These are phyloP conservation scores for Sphyrna mokarran DNA, from an alignment of 2,113 vertebrate species.

Conservation along the genomic window DNA sequence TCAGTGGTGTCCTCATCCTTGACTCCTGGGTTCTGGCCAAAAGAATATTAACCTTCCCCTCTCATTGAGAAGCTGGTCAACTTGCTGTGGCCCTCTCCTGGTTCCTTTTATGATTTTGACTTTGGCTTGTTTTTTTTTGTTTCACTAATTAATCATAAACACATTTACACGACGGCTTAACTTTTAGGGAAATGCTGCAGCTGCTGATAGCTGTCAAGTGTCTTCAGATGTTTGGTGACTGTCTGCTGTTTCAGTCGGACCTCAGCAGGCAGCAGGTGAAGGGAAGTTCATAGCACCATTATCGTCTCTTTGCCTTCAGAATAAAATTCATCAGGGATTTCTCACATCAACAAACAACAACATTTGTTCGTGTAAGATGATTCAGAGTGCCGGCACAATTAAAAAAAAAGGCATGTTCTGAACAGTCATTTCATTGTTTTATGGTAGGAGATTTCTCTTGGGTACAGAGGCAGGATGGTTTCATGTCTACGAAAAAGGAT, in stretches of 20 bases:
- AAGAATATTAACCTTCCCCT: too few relatives aligned
- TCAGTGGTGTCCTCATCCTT: background rate
- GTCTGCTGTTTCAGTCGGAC: background rate
- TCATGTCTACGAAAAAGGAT: background rate
- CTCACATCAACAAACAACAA: background rate
- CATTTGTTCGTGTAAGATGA: background rate
- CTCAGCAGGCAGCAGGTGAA: background rate
- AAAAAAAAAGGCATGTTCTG: background rate
- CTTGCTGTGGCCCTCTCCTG: background rate
- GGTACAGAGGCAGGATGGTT: background rate
- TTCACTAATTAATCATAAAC: background rate
- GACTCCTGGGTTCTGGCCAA: background rate
- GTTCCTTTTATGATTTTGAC: background rate
- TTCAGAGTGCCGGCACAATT: too few relatives aligned
- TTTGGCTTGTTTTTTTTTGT: background rate
- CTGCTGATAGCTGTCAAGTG: background rate
- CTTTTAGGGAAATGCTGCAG: background rate
- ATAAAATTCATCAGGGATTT: background rate
- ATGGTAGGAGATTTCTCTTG: conserved; percentile 2
- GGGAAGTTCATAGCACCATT: background rate
- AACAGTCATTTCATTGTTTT: background rate
- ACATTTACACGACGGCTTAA: background rate
- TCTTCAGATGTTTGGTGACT: background rate
- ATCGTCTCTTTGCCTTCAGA: background rate
- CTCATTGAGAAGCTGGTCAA: background rate